Conservation (phyloP, 2,113 vertebrate genomes). For the Microcebus ravelobensis region DNA sequence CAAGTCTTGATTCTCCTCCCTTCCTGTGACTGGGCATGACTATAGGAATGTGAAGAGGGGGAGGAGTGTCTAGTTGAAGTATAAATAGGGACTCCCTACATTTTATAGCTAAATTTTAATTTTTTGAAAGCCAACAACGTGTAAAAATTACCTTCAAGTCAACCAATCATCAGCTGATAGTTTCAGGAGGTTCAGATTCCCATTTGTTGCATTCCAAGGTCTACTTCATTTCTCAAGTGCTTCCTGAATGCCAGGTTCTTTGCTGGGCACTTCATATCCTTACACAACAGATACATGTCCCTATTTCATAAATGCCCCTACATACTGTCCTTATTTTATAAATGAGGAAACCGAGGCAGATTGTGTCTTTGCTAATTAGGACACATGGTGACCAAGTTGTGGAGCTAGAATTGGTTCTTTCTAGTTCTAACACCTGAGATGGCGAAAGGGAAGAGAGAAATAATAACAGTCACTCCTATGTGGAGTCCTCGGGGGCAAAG, state of each 20-base stretch:
- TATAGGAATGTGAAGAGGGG: neutral
- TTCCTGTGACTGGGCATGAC: neutral
- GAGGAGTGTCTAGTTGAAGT: neutral
- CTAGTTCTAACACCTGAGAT: neutral
- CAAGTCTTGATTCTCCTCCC: neutral
- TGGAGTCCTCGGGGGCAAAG: neutral
- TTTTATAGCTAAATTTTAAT: neutral
- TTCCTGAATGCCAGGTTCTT: neutral
- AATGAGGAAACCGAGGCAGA: neutral
- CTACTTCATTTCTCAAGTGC: neutral
- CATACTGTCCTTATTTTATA: neutral
- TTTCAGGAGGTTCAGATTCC: neutral
- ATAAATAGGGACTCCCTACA: neutral
- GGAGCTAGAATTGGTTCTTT: neutral
- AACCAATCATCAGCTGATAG: neutral
- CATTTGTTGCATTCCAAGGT: neutral
- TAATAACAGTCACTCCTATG: accelerated
- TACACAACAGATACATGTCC: neutral
- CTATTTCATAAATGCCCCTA: neutral
- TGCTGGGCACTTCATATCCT: neutral
- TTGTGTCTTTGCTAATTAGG: neutral
- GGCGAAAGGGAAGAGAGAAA: neutral
- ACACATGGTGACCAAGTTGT: neutral
- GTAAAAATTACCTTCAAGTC: neutral
- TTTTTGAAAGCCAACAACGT: neutral